Conservation (phyloP, 2,113 vertebrate species). For the Ptyas mucosa region DNA sequence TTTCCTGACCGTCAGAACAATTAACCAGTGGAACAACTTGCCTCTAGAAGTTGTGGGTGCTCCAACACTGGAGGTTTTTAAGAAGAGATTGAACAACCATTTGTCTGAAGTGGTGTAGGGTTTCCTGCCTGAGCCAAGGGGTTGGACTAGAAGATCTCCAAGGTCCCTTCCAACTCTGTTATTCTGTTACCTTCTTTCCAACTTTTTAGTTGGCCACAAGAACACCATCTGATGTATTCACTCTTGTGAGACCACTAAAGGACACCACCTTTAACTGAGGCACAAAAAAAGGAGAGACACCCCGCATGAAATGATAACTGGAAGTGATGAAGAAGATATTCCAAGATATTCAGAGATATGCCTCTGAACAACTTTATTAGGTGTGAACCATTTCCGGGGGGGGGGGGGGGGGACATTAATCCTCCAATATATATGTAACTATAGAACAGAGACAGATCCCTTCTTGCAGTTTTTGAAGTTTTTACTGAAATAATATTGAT, state of each 20-base stretch:
- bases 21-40: no score
- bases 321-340: background rate
- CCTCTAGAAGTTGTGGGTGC: no score
- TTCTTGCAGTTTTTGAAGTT: background rate
- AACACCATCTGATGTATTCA: background rate
- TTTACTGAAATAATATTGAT: background rate
- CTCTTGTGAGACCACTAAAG: no score
- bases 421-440: background rate
- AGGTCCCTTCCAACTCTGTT: background rate
- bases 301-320: background rate
- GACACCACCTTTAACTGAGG: background rate
- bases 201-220: background rate
- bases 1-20: no score
- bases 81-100: no score
- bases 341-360: background rate
- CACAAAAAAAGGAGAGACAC: background rate
- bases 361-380: background rate
- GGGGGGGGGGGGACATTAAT: background rate
- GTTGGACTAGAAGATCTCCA: background rate
- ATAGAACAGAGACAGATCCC: background rate
- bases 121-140: no score
- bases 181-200: background rate
- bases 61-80: no score
- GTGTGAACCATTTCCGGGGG: background rate
- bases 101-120: background rate